A percentile compares a stretch with the other conserved stretches of the same genome.
phyloP scores from a whole-genome alignment of 2,113 vertebrate species.

The Brevimyrus niger region DNA sequence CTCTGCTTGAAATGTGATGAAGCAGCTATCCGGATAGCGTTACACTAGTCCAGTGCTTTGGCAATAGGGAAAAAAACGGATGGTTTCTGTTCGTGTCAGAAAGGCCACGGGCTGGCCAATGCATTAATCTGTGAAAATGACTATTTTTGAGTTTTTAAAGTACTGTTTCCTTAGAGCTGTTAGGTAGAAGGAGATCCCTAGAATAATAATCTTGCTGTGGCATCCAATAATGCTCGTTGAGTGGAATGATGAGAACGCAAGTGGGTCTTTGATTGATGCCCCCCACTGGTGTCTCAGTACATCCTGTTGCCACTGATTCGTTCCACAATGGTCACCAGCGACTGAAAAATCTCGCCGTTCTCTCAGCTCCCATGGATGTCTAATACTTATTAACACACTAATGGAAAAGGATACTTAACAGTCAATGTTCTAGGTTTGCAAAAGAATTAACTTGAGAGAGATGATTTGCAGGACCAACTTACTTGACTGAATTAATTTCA shows the following conservation, averaged over 20 bases:
- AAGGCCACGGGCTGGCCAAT: background rate
- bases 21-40: background rate
- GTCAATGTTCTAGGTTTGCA: background rate
- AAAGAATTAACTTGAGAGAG: background rate
- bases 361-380: background rate
- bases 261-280: background rate
- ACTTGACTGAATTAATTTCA: background rate
- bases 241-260: background rate
- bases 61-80: background rate
- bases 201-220: background rate
- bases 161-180: background rate
- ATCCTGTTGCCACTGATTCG: background rate
- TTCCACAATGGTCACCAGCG: background rate
- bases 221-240: background rate
- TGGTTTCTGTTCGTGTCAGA: background rate
- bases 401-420: background rate
- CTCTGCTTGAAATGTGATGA: background rate
- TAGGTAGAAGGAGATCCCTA: background rate
- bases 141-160: background rate
- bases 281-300: background rate
- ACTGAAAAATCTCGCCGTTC: background rate
- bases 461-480: background rate
- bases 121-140: background rate
- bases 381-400: background rate
- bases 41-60: background rate